phyloP scores from a whole-genome alignment of 1,140 invertebrate genomes.

The Drosophila kurseongensis region DNA sequence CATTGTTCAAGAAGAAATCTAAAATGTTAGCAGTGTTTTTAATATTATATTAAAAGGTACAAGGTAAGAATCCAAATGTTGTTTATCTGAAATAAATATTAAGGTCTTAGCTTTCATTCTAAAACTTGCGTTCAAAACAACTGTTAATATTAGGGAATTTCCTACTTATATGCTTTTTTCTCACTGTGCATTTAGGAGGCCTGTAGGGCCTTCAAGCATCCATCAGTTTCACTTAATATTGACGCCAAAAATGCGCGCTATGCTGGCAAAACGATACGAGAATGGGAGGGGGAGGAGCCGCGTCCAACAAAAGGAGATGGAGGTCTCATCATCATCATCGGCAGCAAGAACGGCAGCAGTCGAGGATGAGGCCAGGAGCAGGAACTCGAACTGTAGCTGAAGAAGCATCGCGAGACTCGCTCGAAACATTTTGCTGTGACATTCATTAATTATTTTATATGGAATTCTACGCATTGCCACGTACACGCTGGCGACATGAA shows the following conservation, averaged over 20 bases:
- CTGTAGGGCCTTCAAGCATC: conserved; percentile 63
- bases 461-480: conserved; percentile 84
- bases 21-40: no score
- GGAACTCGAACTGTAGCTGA: conserved; percentile 14
- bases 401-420: conserved; percentile 37
- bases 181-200: conserved; percentile 26
- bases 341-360: conserved; percentile 22
- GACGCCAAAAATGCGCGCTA: conserved; percentile 84
- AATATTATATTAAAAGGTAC: no score
- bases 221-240: conserved; percentile 85
- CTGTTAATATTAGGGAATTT: no score
- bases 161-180: conserved; percentile 1
- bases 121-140: no score
- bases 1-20: no score
- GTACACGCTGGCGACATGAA: conserved; percentile 83
- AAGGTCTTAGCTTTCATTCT: no score
- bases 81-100: no score
- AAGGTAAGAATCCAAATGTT: no score
- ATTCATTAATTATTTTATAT: conserved; percentile 85
- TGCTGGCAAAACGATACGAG: conserved; percentile 83
- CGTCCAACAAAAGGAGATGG: conserved; percentile 16
- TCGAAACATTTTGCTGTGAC: conserved; percentile 81
- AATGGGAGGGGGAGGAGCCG: conserved; percentile 12
- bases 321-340: conserved; percentile 2
- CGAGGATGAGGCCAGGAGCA: conserved; percentile 21